Base-by-base conservation (phyloP, 2,888 invertebrate genomes). In the Neoitamus cyanurus region DNA sequence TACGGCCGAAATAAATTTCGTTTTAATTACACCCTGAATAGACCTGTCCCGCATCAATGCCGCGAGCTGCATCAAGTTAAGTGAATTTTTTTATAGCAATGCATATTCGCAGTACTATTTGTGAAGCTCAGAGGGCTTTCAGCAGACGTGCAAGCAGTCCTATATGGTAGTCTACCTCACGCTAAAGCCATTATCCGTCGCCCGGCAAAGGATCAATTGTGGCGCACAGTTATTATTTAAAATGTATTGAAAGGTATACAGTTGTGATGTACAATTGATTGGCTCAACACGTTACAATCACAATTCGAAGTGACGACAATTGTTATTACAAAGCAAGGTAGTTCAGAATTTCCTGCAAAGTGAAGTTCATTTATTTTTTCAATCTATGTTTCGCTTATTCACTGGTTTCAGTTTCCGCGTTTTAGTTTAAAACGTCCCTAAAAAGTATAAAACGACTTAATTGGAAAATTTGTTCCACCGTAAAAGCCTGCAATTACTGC, bases 21-120 rank as follows among this genome's bases (percentile, higher is more conserved):
- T 83, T 83, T 83, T 83, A 83, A 83, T 83, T 83, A 72, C 83
- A 36, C 28, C 15, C 15, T 72, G 72, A 83, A 83, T 83, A 72
- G 83, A 72, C 70, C 69, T 36, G n/a, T 36, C 69, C 11, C 25
- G 69, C 68, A 68, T 69, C 69, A 36, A 37, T 34, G 34, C 34
- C 9, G 31, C 15, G 25, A 20, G 37, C 37, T 69, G 82, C 82
- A 82, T 58, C 68, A 80, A 80, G 20, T 69, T 82, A 69, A 82
- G 37, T 82, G 69, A 20, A 82, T n/a, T 25, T 82, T 75, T 69
- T 82, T 68, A 34, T 11, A n/a, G 34, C 31, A 80, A 20, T 25
- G 36, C n/a, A 69, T 25, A 82, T 82, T 48, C 69, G 13, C 13
- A 31, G n/a, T n/a, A n/a, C n/a, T 78, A 46, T 78, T 78, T 31